Evolutionary conservation across 2,113 vertebrate genomes (phyloP).

Genomic region (Grammomys surdaster): DNA sequence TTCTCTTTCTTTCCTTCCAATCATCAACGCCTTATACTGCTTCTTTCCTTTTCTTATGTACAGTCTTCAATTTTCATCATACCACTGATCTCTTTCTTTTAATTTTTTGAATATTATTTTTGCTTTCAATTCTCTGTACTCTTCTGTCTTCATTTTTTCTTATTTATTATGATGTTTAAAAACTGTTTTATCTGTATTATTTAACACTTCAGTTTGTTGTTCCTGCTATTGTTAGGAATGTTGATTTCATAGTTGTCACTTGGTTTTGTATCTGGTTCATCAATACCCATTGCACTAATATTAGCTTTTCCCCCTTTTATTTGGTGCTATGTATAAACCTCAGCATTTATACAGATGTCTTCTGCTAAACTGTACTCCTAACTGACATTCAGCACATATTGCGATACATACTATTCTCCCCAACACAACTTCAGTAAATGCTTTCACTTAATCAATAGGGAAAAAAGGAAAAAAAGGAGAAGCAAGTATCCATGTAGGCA

Average conservation of each 20-base stretch:
- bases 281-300: background rate
- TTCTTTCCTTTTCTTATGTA: background rate
- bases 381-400: background rate
- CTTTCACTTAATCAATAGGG: background rate
- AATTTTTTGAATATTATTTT: background rate
- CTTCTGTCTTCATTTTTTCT: background rate
- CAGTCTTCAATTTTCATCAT: background rate
- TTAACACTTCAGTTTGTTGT: background rate
- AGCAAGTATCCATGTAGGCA: background rate
- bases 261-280: background rate
- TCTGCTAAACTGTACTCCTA: background rate
- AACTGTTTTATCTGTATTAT: background rate
- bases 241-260: background rate
- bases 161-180: background rate
- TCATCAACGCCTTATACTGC: background rate
- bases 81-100: too few species aligned
- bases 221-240: background rate
- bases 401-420: too few species aligned
- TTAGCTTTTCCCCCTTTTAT: background rate
- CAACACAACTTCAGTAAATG: background rate
- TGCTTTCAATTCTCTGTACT: background rate
- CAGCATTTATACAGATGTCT: background rate
- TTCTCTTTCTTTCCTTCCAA: background rate
- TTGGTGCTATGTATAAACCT: background rate
- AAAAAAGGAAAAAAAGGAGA: background rate